A percentile compares a stretch with the other conserved stretches of the same genome.
These are phyloP conservation scores for Drosophila orena DNA, from an alignment of 1,140 invertebrate genomes.

Conservation along the genomic window DNA sequence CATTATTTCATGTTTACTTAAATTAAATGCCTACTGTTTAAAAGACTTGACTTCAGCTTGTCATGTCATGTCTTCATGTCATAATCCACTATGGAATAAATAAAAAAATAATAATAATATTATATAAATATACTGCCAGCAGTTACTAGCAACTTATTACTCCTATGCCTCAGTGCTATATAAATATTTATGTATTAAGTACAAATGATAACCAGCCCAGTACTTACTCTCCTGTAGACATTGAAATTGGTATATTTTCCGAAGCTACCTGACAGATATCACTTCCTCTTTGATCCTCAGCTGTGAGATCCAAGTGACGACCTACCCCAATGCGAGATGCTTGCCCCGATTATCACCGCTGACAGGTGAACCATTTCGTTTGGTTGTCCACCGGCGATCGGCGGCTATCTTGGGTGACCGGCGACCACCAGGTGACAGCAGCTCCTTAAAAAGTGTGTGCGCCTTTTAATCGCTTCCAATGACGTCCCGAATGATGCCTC, in stretches of 20 bases:
- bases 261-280: not conserved
- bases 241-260: not conserved
- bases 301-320: not conserved
- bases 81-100: not conserved
- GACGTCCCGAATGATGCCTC: conserved; percentile 79
- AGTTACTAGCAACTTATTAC: too few species aligned
- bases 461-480: conserved; percentile 78
- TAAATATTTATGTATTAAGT: too few species aligned
- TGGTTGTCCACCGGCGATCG: conserved; percentile 34
- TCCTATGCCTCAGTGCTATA: too few species aligned
- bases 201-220: too few species aligned
- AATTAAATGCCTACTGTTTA: too few species aligned
- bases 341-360: conserved; percentile 43
- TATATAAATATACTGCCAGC: too few species aligned
- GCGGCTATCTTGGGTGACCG: conserved; percentile 31
- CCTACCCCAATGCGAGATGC: conserved; percentile 19
- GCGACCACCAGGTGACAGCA: conserved; percentile 67
- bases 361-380: conserved; percentile 60
- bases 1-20: conserved; percentile 5
- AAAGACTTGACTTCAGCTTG: too few species aligned
- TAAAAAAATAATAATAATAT: too few species aligned
- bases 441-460: conserved; percentile 65
- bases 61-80: not conserved
- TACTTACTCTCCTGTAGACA: not conserved
- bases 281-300: not conserved